Percentiles rank a stretch among this genome's conserved stretches.
Evolutionary conservation across 2,797 vertebrate species (phyloP).

Genomic region (Danionella dracula): DNA sequence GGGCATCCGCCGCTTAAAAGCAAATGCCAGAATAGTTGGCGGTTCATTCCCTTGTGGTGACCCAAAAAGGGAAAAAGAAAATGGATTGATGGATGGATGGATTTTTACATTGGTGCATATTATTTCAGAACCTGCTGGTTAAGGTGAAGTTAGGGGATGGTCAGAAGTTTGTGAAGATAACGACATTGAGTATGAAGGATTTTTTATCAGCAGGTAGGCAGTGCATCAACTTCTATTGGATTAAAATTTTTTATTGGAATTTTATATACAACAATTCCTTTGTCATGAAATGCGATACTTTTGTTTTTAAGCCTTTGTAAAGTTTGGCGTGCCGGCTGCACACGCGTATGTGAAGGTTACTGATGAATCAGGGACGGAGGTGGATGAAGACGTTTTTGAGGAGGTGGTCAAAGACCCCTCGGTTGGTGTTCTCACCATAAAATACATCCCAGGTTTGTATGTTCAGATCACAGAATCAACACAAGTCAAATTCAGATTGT

Average conservation of each 20-base stretch:
- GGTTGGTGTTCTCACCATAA: slow-evolving; percentile 7
- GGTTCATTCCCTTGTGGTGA: too few relatives aligned
- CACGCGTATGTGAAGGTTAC: background rate
- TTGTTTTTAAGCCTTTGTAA: background rate
- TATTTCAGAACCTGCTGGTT: background rate
- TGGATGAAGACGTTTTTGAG: slow-evolving; percentile 3
- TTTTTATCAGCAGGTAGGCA: background rate
- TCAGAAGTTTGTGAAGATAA: background rate
- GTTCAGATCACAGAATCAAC: too few relatives aligned
- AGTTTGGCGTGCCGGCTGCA: background rate
- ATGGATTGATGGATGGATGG: too few relatives aligned
- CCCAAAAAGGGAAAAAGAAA: too few relatives aligned
- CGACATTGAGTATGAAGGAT: background rate
- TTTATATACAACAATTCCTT: too few relatives aligned
- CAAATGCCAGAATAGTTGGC: too few relatives aligned
- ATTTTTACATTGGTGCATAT: too few relatives aligned
- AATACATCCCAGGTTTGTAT: background rate
- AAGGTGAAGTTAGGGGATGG: background rate
- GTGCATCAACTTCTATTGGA: background rate
- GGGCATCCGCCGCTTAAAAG: too few relatives aligned
- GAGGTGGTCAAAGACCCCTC: background rate
- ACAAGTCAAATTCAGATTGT: too few relatives aligned
- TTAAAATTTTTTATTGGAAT: background rate
- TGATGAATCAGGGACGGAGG: background rate
- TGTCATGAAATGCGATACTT: too few relatives aligned